Evolutionary conservation across 2,888 invertebrate species (phyloP).

Genomic region (Sphaerophoria rueppellii): DNA sequence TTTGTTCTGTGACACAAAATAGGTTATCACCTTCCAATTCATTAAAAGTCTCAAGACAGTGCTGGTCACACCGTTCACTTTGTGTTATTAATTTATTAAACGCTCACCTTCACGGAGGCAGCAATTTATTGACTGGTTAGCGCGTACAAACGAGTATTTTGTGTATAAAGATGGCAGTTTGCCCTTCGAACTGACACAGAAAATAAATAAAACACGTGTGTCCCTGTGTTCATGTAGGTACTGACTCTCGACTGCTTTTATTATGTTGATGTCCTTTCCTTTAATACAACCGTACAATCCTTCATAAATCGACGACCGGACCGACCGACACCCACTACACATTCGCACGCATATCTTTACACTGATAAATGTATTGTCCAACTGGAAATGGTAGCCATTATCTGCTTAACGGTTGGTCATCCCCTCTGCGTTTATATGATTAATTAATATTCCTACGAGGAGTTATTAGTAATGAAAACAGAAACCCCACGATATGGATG

Average conservation of each 20-base stretch:
- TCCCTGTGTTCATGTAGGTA: neutral
- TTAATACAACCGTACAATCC: neutral
- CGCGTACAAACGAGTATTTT: slow-evolving; percentile 1
- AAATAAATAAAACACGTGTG: slow-evolving; percentile 49
- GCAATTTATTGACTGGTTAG: slow-evolving; percentile 69
- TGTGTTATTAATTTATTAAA: slow-evolving; percentile 45
- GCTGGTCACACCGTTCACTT: slow-evolving; percentile 16
- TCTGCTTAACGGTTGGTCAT: slow-evolving; percentile 70
- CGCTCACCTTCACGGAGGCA: slow-evolving; percentile 41
- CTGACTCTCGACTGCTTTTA: neutral
- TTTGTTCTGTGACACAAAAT: too few relatives aligned
- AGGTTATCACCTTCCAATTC: too few relatives aligned
- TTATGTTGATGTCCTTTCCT: neutral
- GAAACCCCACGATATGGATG: slow-evolving; percentile 7
- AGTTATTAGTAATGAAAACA: slow-evolving; percentile 68
- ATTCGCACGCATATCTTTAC: neutral
- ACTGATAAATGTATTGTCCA: neutral
- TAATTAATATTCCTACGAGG: slow-evolving; percentile 69
- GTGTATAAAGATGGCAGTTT: slow-evolving; percentile 30
- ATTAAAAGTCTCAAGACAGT: neutral
- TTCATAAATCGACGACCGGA: too few relatives aligned
- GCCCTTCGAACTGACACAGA: slow-evolving; percentile 45
- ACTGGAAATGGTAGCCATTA: slow-evolving; percentile 61
- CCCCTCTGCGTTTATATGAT: slow-evolving; percentile 68
- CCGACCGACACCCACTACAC: neutral